Base-by-base conservation (phyloP, 1,140 invertebrate genomes). In the Drosophila pachea region DNA sequence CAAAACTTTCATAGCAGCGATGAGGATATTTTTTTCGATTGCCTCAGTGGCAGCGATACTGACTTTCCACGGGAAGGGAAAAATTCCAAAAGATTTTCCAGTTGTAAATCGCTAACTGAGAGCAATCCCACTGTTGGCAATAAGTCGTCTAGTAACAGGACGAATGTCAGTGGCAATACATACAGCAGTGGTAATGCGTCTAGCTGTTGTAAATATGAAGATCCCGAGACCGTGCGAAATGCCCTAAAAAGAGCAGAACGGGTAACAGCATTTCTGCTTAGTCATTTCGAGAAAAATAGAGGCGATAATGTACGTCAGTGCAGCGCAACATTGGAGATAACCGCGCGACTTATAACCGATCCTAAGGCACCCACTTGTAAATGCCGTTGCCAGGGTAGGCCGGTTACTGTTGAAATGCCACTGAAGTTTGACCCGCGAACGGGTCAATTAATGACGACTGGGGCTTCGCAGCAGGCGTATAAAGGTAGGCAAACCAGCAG, bases 321-420 rank as follows among this genome's bases (percentile, higher is more conserved):
- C 35, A 47, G 16, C 7, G 82, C 78, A 6, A 86, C 74, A 0
- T 12, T 86, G 35, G 81, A 86, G 42, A 67, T 86, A 49, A 86
- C 76, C 2, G 77, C 82, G 2, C 66, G 73, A 0, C 11, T 83
- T 11, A 48, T 76, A 4, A 61, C 47, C n/a, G 69, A 83, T 14
- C 12, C 45, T 0, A 58, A 65, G 43, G 16, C 49, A 0, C 3
- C 14, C 0, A 29, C 8, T 2, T 2, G 32, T 0, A 40, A 43
- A 4, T 47, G 68, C 6, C 45, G 38, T 0, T 16, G 61, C 4
- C 61, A 76, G 29, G 73, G 81, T 7, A 76, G 58, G 0, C 79
- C 79, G 0, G 66, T 83, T 3, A 83, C 79, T 6, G 73, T 83
- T 3, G 65, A 75, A 53, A 83, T 83, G 79, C 79, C 79, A 4